Evolutionary conservation across 2,797 vertebrate genomes (phyloP).

Genomic region (Otolemur crassicaudatus): DNA sequence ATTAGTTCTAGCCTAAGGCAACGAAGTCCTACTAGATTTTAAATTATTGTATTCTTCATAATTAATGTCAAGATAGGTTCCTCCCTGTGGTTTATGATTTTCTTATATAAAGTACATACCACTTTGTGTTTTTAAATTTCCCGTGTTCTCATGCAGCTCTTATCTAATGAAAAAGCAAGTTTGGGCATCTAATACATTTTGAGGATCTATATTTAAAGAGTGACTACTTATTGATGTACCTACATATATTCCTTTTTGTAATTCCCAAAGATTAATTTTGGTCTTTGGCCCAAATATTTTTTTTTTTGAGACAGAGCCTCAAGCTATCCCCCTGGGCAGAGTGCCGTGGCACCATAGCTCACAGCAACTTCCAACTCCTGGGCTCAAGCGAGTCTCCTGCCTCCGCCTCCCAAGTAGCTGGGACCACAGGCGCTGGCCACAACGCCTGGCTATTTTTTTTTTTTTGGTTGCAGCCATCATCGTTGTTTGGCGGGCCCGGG

Average conservation of each 20-base stretch:
- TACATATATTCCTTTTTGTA: neutral
- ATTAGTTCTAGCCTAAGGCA: neutral
- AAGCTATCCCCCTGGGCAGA: no score
- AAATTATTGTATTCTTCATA: constrained; percentile 34
- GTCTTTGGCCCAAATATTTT: neutral
- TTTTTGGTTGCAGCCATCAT: no score
- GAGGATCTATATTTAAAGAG: constrained; percentile 38
- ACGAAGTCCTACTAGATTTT: constrained; percentile 10
- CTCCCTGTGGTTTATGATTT: constrained; percentile 1
- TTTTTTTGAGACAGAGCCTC: no score
- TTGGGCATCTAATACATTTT: neutral
- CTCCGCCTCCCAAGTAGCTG: no score
- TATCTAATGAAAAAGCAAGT: constrained; percentile 7
- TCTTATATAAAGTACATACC: neutral
- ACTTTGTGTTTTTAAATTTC: constrained; percentile 46
- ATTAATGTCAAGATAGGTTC: neutral
- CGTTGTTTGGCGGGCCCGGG: no score
- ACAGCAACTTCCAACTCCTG: no score
- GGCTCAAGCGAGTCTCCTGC: no score
- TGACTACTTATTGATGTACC: neutral
- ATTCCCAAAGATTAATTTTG: neutral
- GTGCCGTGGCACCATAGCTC: no score
- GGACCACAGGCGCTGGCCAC: no score
- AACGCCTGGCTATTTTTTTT: no score
- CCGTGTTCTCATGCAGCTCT: constrained; percentile 6